Percentiles rank a stretch among this genome's conserved stretches.
Conservation (phyloP, 2,888 invertebrate species). For the Theristus sp. region DNA sequence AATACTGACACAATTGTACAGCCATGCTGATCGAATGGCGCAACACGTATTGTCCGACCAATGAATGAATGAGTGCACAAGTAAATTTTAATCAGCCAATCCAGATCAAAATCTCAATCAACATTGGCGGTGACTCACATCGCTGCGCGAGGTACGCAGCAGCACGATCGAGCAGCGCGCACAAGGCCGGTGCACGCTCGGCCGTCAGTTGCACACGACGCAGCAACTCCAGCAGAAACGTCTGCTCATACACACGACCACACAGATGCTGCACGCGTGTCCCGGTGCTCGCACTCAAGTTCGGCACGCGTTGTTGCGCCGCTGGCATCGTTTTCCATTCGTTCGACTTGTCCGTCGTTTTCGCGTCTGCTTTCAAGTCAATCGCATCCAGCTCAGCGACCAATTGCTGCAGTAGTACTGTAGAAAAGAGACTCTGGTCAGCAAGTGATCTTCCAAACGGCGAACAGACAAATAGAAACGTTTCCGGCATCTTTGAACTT, state of each 20-base stretch:
- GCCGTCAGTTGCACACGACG: slow-evolving; percentile 48
- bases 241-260: slow-evolving; percentile 14
- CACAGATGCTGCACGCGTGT: not conserved
- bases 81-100: too few relatives aligned
- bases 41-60: too few relatives aligned
- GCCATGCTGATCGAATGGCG: too few relatives aligned
- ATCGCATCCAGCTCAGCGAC: slow-evolving; percentile 27
- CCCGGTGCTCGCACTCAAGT: too few relatives aligned
- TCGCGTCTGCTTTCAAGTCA: not conserved
- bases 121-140: slow-evolving; percentile 14
- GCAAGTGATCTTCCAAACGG: too few relatives aligned
- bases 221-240: slow-evolving; percentile 43
- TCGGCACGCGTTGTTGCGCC: too few relatives aligned
- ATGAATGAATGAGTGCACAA: too few relatives aligned
- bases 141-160: slow-evolving; percentile 52
- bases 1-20: too few relatives aligned
- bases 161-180: slow-evolving; percentile 53
- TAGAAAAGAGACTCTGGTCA: slow-evolving; percentile 8
- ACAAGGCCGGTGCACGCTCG: slow-evolving; percentile 45
- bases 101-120: slow-evolving; percentile 1
- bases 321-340: not conserved
- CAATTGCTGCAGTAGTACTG: slow-evolving; percentile 27
- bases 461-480: too few relatives aligned
- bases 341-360: slow-evolving; percentile 7
- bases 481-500: not conserved